Evolutionary conservation across 2,797 vertebrate species (phyloP), one percentile per base, ranked within the genome.

Genomic region (Corythornis leucogaster): DNA sequence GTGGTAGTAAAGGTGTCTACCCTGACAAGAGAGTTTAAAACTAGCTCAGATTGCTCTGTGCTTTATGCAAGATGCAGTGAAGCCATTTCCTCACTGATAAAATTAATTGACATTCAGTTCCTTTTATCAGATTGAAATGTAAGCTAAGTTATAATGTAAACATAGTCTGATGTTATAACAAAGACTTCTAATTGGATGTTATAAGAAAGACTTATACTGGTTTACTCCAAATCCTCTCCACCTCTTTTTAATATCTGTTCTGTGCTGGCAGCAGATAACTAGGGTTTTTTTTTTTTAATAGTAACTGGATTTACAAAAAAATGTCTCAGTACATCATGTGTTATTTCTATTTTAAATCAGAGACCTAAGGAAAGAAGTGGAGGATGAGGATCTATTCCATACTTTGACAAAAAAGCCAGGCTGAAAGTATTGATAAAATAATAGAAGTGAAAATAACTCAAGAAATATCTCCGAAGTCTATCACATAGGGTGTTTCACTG

Each of bases 361-460:
- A 81, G 22, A 70, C 22, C 30, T 58, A 45, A 9, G n/a, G 53
- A 80, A 87, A 80, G 31, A 90, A 87, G 38, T 57, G 51, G 79
- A 92, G 90, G 54, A 90, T 73, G 66, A 83, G 18, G 19, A 63
- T 63, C 9, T 78, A 48, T 76, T 85, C 67, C 48, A 67, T 43
- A 64, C 12, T 53, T 66, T 51, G 40, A 77, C 33, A 66, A 69
- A 83, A 88, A 93, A 78, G 11, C 17, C 42, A 55, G 6, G 19
- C 8, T 55, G 90, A 35, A 87, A 75, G 22, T 81, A 90, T 85
- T 91, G 84, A 73, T 68, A 91, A 95, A 95, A 78, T 24, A 74
- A 86, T 33, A 88, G 31, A 11, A 70, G 35, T 62, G 84, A 67
- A 95, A 85, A 83, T n/a, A 78, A 89, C 82, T 80, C 46, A 85